Evolutionary conservation across 2,888 invertebrate genomes (phyloP).

Genomic region (Hetaerina titia): DNA sequence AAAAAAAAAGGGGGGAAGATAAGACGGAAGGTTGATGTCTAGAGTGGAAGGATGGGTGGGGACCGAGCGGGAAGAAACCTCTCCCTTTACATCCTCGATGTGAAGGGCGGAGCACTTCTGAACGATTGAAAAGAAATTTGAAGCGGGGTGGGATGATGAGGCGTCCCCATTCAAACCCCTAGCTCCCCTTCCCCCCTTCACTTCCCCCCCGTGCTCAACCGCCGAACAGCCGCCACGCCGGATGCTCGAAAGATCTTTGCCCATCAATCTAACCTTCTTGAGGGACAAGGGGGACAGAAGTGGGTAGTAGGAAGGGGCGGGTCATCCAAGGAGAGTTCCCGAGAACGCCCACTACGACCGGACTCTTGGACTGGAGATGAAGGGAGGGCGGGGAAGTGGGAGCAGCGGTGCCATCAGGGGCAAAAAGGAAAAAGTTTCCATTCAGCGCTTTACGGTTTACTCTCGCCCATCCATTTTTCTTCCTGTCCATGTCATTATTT

Average conservation of each 20-base stretch:
- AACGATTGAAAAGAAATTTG: constrained; percentile 15
- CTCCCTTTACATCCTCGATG: background rate
- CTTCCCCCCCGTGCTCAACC: no score
- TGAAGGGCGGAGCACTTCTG: background rate
- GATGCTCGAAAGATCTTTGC: background rate
- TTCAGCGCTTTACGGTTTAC: background rate
- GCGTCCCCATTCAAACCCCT: background rate
- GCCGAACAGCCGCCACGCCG: background rate
- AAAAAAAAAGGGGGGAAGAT: background rate
- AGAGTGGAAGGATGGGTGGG: background rate
- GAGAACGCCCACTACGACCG: background rate
- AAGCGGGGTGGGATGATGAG: background rate
- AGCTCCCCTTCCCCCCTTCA: background rate
- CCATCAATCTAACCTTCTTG: background rate
- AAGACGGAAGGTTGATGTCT: background rate
- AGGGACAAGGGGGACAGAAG: background rate
- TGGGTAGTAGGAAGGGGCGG: background rate
- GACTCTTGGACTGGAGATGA: background rate
- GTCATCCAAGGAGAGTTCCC: background rate
- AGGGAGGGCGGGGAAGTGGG: no score
- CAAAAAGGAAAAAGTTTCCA: background rate
- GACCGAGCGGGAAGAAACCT: background rate
- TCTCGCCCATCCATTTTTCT: background rate
- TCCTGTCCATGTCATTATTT: background rate
- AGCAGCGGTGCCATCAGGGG: background rate